Evolutionary conservation across 2,797 vertebrate species (phyloP).

Genomic region (Philypnodon macrostomus): DNA sequence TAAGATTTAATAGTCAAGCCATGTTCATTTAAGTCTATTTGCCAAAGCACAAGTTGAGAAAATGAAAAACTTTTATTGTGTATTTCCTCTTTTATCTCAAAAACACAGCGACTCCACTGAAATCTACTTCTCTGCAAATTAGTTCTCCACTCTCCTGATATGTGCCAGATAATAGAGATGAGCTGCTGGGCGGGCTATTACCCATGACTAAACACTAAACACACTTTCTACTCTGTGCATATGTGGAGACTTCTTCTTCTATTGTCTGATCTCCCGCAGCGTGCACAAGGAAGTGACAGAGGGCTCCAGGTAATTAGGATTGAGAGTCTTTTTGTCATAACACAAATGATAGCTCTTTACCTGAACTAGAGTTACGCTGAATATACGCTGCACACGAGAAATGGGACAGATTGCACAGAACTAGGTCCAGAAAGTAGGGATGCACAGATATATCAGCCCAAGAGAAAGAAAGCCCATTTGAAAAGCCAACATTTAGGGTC

Average conservation of each 20-base stretch:
- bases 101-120: conserved; percentile 18
- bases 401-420: conserved; percentile 16
- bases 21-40: neutral
- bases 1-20: neutral
- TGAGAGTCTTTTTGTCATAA: conserved; percentile 50
- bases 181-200: conserved; percentile 48
- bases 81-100: conserved; percentile 20
- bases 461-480: too few species aligned
- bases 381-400: conserved; percentile 23
- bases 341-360: conserved; percentile 54
- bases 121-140: conserved; percentile 39
- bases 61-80: conserved; percentile 1
- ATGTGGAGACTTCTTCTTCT: conserved; percentile 21
- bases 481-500: too few species aligned
- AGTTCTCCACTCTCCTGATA: conserved; percentile 43
- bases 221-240: conserved; percentile 31
- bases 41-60: neutral
- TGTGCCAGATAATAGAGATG: conserved; percentile 44
- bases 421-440: too few species aligned
- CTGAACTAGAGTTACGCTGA: conserved; percentile 26
- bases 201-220: conserved; percentile 34
- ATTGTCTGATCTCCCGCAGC: conserved; percentile 41
- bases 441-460: too few species aligned
- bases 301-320: conserved; percentile 61
- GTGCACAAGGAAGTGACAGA: conserved; percentile 53